A percentile compares a stretch with the other conserved stretches of the same genome.
Evolutionary conservation across 1,140 invertebrate species (phyloP).

Genomic region (Drosophila micromelanica): DNA sequence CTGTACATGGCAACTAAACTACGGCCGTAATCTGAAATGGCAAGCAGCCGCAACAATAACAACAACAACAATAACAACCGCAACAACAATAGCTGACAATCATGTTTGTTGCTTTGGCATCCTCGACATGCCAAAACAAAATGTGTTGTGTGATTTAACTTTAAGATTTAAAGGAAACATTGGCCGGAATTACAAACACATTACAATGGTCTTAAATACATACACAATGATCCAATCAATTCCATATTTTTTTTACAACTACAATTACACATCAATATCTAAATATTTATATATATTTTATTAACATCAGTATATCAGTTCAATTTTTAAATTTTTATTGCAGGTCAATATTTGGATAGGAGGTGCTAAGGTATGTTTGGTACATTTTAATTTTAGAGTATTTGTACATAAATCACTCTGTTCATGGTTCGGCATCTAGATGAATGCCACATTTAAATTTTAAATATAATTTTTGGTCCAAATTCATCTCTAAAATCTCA

Average conservation of each 20-base stretch:
- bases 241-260: too few relatives aligned
- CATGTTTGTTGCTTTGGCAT: slow-evolving; percentile 35
- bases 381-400: too few relatives aligned
- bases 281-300: not conserved
- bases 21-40: slow-evolving; percentile 76
- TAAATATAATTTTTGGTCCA: too few relatives aligned
- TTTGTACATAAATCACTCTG: too few relatives aligned
- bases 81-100: slow-evolving; percentile 44
- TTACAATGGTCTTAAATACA: slow-evolving; percentile 1
- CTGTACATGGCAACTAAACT: slow-evolving; percentile 72
- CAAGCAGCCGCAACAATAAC: slow-evolving; percentile 45
- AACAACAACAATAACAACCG: slow-evolving; percentile 16
- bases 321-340: not conserved
- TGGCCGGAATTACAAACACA: slow-evolving; percentile 29
- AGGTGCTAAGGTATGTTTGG: not conserved
- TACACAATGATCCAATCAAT: not conserved
- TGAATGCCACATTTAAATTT: too few relatives aligned
- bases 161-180: slow-evolving; percentile 61
- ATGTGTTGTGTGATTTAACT: slow-evolving; percentile 57
- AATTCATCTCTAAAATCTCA: too few relatives aligned
- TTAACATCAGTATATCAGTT: not conserved
- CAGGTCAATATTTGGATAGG: not conserved
- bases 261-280: not conserved
- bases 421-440: too few relatives aligned
- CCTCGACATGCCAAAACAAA: slow-evolving; percentile 33